Percentiles rank a stretch among this genome's conserved stretches.
phyloP scores from a whole-genome alignment of 2,888 invertebrate species.

The Xylophagus ater region DNA sequence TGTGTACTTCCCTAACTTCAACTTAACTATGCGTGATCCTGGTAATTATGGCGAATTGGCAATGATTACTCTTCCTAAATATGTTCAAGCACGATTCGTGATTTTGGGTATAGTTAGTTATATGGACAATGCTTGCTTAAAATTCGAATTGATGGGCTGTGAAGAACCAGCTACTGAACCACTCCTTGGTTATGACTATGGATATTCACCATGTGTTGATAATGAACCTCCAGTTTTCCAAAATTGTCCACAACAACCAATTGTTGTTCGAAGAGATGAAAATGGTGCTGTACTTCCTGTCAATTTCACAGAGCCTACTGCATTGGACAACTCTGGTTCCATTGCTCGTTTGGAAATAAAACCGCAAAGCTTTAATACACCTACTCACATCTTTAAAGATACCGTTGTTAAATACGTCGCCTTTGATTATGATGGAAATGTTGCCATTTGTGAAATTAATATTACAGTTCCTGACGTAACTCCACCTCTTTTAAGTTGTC shows the following conservation, averaged over 20 bases:
- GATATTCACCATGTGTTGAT: constrained; percentile 87
- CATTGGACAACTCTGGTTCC: constrained; percentile 90
- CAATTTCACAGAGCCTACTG: constrained; percentile 87
- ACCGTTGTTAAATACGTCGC: constrained; percentile 91
- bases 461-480: constrained; percentile 90
- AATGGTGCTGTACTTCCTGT: constrained; percentile 84
- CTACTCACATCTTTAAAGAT: constrained; percentile 78
- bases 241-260: constrained; percentile 89
- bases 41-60: constrained; percentile 94
- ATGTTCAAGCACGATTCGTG: constrained; percentile 86
- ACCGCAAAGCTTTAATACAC: constrained; percentile 82
- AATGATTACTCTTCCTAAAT: constrained; percentile 89
- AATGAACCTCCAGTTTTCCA: constrained; percentile 94
- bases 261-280: constrained; percentile 76
- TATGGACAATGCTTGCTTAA: constrained; percentile 91
- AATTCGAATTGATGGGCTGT: constrained; percentile 93
- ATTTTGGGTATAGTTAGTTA: constrained; percentile 92
- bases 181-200: constrained; percentile 83
- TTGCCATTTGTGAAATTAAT: constrained; percentile 92
- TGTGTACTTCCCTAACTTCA: constrained; percentile 94
- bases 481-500: constrained; percentile 80
- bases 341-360: constrained; percentile 87
- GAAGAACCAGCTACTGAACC: constrained; percentile 75
- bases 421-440: constrained; percentile 94
- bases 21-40: constrained; percentile 88